These are phyloP conservation scores for Himalopsyche anomala DNA, from an alignment of 2,888 invertebrate genomes.

Conservation along the genomic window DNA sequence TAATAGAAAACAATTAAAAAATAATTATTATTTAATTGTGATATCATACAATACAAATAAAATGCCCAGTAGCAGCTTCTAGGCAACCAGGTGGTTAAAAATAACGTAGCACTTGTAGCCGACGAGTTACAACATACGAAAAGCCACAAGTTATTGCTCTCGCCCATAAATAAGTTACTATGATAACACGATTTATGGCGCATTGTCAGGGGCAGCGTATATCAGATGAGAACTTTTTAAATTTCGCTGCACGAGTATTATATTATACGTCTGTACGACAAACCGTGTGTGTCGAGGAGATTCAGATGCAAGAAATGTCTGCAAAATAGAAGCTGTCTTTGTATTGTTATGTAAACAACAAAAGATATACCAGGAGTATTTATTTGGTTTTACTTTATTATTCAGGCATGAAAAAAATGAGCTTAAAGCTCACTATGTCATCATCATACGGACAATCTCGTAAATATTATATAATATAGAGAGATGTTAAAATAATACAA, in stretches of 20 bases:
- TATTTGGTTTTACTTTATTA: too few species aligned
- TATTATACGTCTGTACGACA: conserved; percentile 39
- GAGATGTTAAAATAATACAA: too few species aligned
- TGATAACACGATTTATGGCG: conserved; percentile 60
- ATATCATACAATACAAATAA: neutral
- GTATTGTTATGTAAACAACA: neutral
- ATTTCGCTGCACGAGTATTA: conserved; percentile 60
- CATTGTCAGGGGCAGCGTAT: conserved; percentile 63
- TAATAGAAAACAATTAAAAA: too few species aligned
- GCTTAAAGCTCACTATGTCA: too few species aligned
- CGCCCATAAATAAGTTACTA: conserved; percentile 56
- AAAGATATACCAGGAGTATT: too few species aligned
- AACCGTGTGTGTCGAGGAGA: conserved; percentile 27
- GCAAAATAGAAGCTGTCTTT: neutral
- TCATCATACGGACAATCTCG: too few species aligned
- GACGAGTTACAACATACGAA: conserved; percentile 28
- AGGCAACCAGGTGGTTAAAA: conserved; percentile 5
- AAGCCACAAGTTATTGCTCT: conserved; percentile 28
- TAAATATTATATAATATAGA: too few species aligned
- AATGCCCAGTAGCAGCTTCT: neutral
- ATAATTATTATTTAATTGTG: too few species aligned
- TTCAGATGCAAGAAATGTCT: neutral
- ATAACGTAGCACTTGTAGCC: conserved; percentile 28
- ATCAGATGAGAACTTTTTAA: conserved; percentile 52
- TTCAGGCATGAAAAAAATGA: too few species aligned